A percentile compares a stretch with the other conserved stretches of the same genome.
phyloP scores from a whole-genome alignment of 2,113 vertebrate species.

The Nothoprocta perdicaria region DNA sequence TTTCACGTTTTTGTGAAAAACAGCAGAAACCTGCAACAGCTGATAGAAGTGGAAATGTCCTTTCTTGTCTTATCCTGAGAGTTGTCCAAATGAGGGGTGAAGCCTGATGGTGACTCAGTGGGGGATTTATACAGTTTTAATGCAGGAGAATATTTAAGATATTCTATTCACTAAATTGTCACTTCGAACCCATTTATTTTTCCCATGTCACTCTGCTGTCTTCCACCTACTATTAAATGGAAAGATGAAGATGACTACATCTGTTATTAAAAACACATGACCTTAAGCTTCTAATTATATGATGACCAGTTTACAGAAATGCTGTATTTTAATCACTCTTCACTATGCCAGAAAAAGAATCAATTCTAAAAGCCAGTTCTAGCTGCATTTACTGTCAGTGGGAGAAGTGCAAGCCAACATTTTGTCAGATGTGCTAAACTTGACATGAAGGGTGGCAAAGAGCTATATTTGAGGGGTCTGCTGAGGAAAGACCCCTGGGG shows the following conservation, averaged over 20 bases:
- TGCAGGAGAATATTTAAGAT: neutral
- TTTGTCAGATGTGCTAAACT: constrained; percentile 4
- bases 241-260: neutral
- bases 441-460: neutral
- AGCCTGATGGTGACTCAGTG: neutral
- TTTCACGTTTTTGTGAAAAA: neutral
- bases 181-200: neutral
- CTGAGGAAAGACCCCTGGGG: neutral
- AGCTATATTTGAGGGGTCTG: neutral
- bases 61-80: neutral
- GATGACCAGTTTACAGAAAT: constrained; percentile 41
- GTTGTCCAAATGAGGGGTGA: neutral
- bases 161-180: neutral
- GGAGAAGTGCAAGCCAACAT: constrained; percentile 30
- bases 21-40: neutral
- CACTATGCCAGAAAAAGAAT: constrained; percentile 18
- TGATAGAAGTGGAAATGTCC: neutral
- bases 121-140: neutral
- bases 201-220: neutral
- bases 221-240: neutral
- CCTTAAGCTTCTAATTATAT: constrained; percentile 31
- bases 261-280: constrained; percentile 38
- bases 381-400: neutral
- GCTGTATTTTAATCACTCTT: constrained; percentile 30
- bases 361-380: neutral